Evolutionary conservation across 2,113 vertebrate genomes (phyloP).

Genomic region (Microtus ochrogaster): DNA sequence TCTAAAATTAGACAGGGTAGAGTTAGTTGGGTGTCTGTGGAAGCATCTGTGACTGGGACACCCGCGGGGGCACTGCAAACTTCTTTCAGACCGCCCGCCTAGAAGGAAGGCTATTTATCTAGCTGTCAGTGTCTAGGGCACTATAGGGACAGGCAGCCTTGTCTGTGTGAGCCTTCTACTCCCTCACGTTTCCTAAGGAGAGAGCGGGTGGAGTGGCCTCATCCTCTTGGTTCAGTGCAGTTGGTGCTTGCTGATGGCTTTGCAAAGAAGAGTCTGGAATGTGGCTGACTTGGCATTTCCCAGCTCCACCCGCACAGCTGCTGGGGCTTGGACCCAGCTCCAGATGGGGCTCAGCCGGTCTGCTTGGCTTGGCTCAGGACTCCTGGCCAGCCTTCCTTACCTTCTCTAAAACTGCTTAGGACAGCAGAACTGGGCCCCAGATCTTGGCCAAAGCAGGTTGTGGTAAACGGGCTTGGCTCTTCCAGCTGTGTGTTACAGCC

Average conservation of each 20-base stretch:
- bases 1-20: slow-evolving; percentile 29
- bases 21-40: not conserved
- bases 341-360: slow-evolving; percentile 53
- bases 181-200: not conserved
- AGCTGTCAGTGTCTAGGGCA: not conserved
- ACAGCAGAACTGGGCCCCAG: slow-evolving; percentile 64
- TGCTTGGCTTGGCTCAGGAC: slow-evolving; percentile 76
- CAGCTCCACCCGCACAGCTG: slow-evolving; percentile 59
- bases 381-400: slow-evolving; percentile 42
- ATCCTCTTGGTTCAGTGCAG: not conserved
- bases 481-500: slow-evolving; percentile 12
- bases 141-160: not conserved
- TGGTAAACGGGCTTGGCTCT: slow-evolving; percentile 70
- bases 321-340: slow-evolving; percentile 35
- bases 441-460: slow-evolving; percentile 66
- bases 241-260: slow-evolving; percentile 47
- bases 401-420: slow-evolving; percentile 76
- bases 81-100: not conserved
- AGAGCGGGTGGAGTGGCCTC: not conserved
- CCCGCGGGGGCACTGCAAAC: not conserved
- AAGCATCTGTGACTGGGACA: not conserved
- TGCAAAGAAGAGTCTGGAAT: slow-evolving; percentile 69
- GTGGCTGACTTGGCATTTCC: slow-evolving; percentile 76
- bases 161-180: not conserved
- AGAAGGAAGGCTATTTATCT: not conserved